Evolutionary conservation across 2,888 invertebrate genomes (phyloP).

Genomic region (Euphydryas editha): DNA sequence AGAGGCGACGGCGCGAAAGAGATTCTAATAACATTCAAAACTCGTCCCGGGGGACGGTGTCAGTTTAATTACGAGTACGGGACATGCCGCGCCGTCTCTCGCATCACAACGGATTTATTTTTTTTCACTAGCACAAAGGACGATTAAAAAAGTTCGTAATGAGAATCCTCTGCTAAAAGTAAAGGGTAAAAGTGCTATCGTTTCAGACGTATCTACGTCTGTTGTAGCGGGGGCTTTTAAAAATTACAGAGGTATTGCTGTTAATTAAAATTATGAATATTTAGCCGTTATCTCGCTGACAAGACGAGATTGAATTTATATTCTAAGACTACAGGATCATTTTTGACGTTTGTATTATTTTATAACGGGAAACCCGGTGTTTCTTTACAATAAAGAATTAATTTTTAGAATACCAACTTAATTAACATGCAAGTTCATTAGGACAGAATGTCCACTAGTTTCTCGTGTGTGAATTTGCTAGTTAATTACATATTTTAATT

Average conservation of each 20-base stretch:
- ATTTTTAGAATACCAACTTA: slow-evolving; percentile 39
- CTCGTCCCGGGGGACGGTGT: slow-evolving; percentile 77
- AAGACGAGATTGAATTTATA: slow-evolving; percentile 17
- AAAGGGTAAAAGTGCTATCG: slow-evolving; percentile 65
- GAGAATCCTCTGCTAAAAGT: slow-evolving; percentile 71
- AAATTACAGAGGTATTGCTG: slow-evolving; percentile 39
- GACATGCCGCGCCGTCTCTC: slow-evolving; percentile 62
- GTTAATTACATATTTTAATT: slow-evolving; percentile 40
- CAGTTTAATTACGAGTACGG: slow-evolving; percentile 79
- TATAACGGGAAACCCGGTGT: not conserved
- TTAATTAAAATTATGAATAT: slow-evolving; percentile 40
- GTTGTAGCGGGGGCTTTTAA: slow-evolving; percentile 29
- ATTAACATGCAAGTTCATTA: slow-evolving; percentile 60
- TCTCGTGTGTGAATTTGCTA: slow-evolving; percentile 40
- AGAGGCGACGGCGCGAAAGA: slow-evolving; percentile 77
- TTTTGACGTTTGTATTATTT: slow-evolving; percentile 4
- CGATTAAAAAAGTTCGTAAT: slow-evolving; percentile 83
- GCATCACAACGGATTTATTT: slow-evolving; percentile 75
- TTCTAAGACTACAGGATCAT: not conserved
- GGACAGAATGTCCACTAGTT: slow-evolving; percentile 43
- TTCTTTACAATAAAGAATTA: slow-evolving; percentile 20
- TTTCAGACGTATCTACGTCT: slow-evolving; percentile 52
- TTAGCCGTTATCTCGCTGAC: slow-evolving; percentile 24
- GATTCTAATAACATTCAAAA: slow-evolving; percentile 83
- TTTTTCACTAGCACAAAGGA: slow-evolving; percentile 77